Conservation (phyloP, 1,140 invertebrate genomes). For the Macrotrachela quadricornifera region DNA sequence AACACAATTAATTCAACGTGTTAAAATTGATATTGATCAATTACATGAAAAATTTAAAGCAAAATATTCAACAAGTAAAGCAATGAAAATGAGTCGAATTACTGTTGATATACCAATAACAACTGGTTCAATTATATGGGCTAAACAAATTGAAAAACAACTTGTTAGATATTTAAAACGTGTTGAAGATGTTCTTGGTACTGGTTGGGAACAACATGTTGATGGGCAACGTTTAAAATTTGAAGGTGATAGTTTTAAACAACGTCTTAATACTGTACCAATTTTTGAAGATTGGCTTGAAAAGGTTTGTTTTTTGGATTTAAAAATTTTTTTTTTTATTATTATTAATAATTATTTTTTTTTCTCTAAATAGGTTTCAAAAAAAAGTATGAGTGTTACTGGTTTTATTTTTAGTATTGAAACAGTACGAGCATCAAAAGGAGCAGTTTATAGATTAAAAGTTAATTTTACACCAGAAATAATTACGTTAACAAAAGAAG, state of each 20-base stretch:
- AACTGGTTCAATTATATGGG: slow-evolving; percentile 68
- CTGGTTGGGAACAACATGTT: slow-evolving; percentile 96
- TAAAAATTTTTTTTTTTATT: neutral
- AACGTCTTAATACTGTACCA: slow-evolving; percentile 79
- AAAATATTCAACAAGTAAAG: slow-evolving; percentile 46
- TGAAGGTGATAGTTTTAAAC: slow-evolving; percentile 84
- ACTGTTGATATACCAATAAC: slow-evolving; percentile 81
- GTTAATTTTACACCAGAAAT: slow-evolving; percentile 56
- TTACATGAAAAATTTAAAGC: slow-evolving; percentile 95
- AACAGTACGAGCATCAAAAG: slow-evolving; percentile 2
- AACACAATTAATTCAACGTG: slow-evolving; percentile 89
- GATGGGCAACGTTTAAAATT: slow-evolving; percentile 93
- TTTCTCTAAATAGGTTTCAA: too few species aligned
- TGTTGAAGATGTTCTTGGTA: slow-evolving; percentile 88
- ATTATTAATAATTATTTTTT: too few species aligned
- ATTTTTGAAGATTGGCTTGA: slow-evolving; percentile 93
- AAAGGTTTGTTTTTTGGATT: slow-evolving; percentile 32
- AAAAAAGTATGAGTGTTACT: neutral
- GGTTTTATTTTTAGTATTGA: slow-evolving; percentile 4
- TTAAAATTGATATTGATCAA: slow-evolving; percentile 93
- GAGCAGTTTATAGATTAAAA: slow-evolving; percentile 2
- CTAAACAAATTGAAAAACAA: slow-evolving; percentile 63
- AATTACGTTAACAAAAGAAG: slow-evolving; percentile 89
- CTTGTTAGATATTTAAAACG: slow-evolving; percentile 82
- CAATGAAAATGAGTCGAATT: slow-evolving; percentile 63